Evolutionary conservation across 1,140 invertebrate species (phyloP).

Genomic region (Diachasma alloeum): DNA sequence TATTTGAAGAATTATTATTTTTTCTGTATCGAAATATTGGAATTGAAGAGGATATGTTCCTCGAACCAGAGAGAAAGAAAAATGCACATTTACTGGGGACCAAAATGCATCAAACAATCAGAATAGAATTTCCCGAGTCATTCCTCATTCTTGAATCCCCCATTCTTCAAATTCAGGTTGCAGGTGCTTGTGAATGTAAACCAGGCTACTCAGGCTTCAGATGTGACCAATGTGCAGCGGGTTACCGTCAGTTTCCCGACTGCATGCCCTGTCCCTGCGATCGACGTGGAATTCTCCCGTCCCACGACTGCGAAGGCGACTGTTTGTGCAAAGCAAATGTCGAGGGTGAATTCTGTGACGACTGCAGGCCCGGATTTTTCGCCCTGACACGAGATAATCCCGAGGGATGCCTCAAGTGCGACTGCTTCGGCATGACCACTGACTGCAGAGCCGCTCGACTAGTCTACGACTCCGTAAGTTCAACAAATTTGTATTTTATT

Average conservation of each 20-base stretch:
- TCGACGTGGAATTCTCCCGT: constrained; percentile 72
- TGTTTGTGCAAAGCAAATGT: constrained; percentile 90
- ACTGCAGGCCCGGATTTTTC: constrained; percentile 86
- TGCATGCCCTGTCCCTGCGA: constrained; percentile 87
- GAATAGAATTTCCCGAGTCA: no score
- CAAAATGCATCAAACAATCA: no score
- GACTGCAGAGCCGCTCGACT: constrained; percentile 74
- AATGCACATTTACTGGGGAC: no score
- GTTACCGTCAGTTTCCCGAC: constrained; percentile 80
- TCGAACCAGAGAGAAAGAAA: no score
- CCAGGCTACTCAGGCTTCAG: constrained; percentile 81
- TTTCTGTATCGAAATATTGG: no score
- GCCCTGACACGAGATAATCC: constrained; percentile 78
- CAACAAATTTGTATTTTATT: not conserved
- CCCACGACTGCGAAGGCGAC: constrained; percentile 78
- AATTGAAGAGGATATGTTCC: no score
- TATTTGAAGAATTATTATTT: no score
- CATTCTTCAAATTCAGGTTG: constrained; percentile 50
- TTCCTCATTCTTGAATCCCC: not conserved
- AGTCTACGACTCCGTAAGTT: constrained; percentile 67
- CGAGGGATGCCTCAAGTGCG: constrained; percentile 88
- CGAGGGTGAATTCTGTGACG: constrained; percentile 80
- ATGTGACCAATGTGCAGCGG: constrained; percentile 86
- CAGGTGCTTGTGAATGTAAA: constrained; percentile 84
- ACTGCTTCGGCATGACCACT: constrained; percentile 87